Base-by-base conservation (phyloP, 2,797 vertebrate species). In the Platyrinchus mystaceus region DNA sequence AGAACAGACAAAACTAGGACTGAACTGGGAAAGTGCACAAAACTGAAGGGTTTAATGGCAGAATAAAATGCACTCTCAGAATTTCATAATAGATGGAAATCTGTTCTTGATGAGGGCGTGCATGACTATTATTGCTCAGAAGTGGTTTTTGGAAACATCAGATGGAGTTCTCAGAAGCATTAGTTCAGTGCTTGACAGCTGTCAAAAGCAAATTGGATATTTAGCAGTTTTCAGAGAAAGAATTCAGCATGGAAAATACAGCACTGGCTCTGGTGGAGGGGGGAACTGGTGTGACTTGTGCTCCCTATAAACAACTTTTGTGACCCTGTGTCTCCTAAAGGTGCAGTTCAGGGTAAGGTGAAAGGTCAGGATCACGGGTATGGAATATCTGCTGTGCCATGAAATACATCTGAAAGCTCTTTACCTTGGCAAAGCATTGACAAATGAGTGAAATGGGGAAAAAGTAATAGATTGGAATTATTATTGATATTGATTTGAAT, bases 91-190 rank as follows among this genome's bases (percentile, higher is more conserved):
- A 62, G 88, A 43, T 92, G 74, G 59, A 92, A 92, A 87, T 92
- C 74, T 84, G 73, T 69, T 87, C 62, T 81, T 1, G 5, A 87
- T 74, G 90, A 88, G 47, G 66, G 50, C 26, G n/a, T 58, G 39
- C 24, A 1, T 90, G 77, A 52, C 50, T 82, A 4, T 88, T 86
- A 69, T 20, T 89, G 47, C 92, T 89, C 46, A 76, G 63, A 69
- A 93, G 63, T 13, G 34, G 26, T 66, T 76, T 90, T 86, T 73
- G 53, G 88, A 84, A 94, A 49, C 77, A 69, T 93, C 86, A 81
- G 39, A 67, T 92, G 77, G 87, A 75, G 77, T 84, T 94, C 74
- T 92, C 50, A 58, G 90, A 76, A 94, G 62, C 90, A 43, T 80
- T 90, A 64, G 5, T 66, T 95, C 3, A 5, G 4, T 78, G 30